Evolutionary conservation across 2,888 invertebrate genomes (phyloP).

Genomic region (Chymomyza fuscimana): DNA sequence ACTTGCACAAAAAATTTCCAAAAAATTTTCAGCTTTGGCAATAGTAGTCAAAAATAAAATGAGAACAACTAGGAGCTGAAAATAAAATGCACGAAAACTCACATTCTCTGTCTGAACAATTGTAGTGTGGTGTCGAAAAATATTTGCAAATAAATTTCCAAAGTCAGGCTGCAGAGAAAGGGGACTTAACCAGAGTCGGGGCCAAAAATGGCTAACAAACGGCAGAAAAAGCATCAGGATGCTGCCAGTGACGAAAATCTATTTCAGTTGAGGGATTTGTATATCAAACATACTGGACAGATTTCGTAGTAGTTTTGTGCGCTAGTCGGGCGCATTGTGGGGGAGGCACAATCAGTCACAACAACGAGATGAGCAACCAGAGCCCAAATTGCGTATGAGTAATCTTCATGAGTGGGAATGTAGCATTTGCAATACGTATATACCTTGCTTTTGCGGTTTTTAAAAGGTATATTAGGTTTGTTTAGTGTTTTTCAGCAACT

Average conservation of each 20-base stretch:
- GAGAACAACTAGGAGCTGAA: neutral
- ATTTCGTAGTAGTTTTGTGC: constrained; percentile 49
- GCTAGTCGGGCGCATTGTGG: constrained; percentile 20
- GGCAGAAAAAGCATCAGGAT: neutral
- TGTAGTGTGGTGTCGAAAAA: constrained; percentile 59
- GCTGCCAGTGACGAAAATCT: constrained; percentile 73
- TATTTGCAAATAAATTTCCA: constrained; percentile 68
- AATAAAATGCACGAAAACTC: neutral
- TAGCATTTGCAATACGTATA: neutral
- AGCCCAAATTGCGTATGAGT: constrained; percentile 53
- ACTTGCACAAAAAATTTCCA: too few relatives aligned
- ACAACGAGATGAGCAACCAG: constrained; percentile 6
- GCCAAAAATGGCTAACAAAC: constrained; percentile 52
- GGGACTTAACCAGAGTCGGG: constrained; percentile 5
- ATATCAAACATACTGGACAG: constrained; percentile 73
- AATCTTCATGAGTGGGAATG: constrained; percentile 38
- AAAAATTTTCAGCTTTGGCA: neutral
- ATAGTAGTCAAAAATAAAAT: neutral
- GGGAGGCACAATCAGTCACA: constrained; percentile 19
- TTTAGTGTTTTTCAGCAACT: neutral
- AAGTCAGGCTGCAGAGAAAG: constrained; percentile 13
- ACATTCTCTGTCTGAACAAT: neutral
- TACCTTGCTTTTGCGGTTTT: neutral
- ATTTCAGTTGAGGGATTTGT: constrained; percentile 74
- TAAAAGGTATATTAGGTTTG: neutral